Base-by-base conservation (phyloP, 2,888 invertebrate species). In the Watsonalla binaria region DNA sequence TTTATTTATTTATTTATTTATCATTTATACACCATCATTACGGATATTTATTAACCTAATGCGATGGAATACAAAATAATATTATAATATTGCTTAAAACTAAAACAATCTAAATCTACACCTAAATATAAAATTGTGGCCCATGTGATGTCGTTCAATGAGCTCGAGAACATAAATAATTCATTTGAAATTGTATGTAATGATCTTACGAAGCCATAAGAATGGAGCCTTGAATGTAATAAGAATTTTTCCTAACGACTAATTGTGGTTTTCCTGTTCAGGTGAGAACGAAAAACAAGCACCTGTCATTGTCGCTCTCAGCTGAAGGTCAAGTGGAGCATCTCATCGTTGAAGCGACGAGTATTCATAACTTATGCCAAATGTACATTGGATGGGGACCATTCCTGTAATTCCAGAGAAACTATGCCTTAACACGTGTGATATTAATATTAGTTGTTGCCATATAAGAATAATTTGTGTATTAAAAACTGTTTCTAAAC, bases 311-410 rank as follows among this genome's bases (percentile, higher is more conserved):
- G 69, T 95, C 94, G 0, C 84, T 98, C 53, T 98, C 98, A 2
- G 96, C 97, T 0, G 98, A 98, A 86, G 99, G 99, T 7, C 98
- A 99, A 88, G 97, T 97, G 0, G 96, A 97, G 76, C 95, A 96
- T 80, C 92, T 99, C 9, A 98, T 99, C 62, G 93, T 94, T 54
- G 97, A 99, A 85, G 98, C 99, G 0, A 97, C 96, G 13, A 95
- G 94, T 80, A 88, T 96, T 52, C 94, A 95, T 70, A 97, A 98
- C 84, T 92, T 99, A 11, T 96, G 97, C 66, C 95, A 96, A 83
- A 99, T 99, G 99, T 99, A 97, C 76, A 93, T 96, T 52, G 99
- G 99, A 7, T 99, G 99, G 99, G 96, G 97, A 45, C 94, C 98
- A 2, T 98, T 94, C 78, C 82, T 97, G 68, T 97, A 85, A 9